Evolutionary conservation across 2,888 invertebrate genomes (phyloP), one percentile per base, ranked within the genome.

Genomic region (Hypercompe scribonia): DNA sequence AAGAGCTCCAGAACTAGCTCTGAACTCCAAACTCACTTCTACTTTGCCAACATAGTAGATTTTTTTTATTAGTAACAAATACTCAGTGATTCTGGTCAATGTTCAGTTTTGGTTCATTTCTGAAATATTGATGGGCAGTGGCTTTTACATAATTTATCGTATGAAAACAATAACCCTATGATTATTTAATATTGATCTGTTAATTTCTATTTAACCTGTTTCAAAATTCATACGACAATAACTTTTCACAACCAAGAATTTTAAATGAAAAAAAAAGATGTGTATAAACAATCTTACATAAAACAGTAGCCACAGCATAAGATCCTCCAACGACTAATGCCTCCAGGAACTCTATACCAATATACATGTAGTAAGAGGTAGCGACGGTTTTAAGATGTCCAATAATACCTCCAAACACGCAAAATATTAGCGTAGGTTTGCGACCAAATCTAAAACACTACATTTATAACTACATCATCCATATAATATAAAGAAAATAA

Each of bases 371-470:
- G 81, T 95, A 95, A 0, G 90, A 87, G 0, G 87, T 85, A 0
- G 90, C 89, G 1, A 94, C 84, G 3, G 90, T 88, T 80, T 95
- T 95, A 0, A 94, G 70, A 58, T 90, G 87, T 0, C 95, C 95
- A 3, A 94, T 80, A 58, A 82, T 81, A 58, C 91, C 88, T 0
- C 88, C 87, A 1, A 92, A 84, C 4, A 90, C 85, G 80, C 93
- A 91, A 64, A 93, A 82, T 58, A 93, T 84, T 1, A 93, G 68
- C 0, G 91, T 90, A 0, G 91, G 90, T 70, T 93, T 94, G 2
- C 95, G 91, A 11, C 94, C 94, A 34, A 91, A 91, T 65, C 94
- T 95, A 85, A 10, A 87, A 46, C 5, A 46, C 21, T 1, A 21
- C 15, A 42, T 46, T 46, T 15, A 5, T 46, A 46, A 46, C 85